Base-by-base conservation (phyloP, 2,113 vertebrate species). In the Tylochromis polylepis region DNA sequence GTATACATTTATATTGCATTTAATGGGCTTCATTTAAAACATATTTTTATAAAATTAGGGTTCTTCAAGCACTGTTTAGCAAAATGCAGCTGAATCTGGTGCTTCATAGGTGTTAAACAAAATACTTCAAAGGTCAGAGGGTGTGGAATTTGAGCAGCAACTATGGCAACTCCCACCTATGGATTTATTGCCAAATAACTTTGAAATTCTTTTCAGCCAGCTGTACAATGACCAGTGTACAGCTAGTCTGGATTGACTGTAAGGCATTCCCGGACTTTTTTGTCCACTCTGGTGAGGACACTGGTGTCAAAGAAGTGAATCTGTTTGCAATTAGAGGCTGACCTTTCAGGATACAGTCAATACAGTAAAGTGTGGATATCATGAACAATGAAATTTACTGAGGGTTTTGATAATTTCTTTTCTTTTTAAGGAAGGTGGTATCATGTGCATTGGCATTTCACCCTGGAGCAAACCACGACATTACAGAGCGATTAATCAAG, bases 401-500 rank as follows among this genome's bases (percentile, higher is more conserved):
- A 80, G 27, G 22, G 15, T 43, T 43, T 57, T 41, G 22, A 60
- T 79, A 0, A 46, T 84, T 79, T 75, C 4, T 56, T 36, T 84
- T 36, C 8, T 14, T 89, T 84, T 87, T 87, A 77, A 87, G 22
- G 7, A 83, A 77, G 8, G 12, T 3, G 6, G 4, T 27, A 46
- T 75, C 86, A 62, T 3, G 16, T 86, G 29, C 83, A 60, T 46
- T 51, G 56, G 29, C 70, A 85, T 85, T 86, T 81, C 31, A 89
- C 43, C 79, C 34, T 16, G 41, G 49, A 85, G 75, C 70, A 90
- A 70, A 70, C 75, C 62, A 70, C 56, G 15, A 58, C 82, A 58
- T 53, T 55, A 53, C 34, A 20, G 75, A 81, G 81, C 81, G 49
- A 92, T 94, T 90, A 87, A 93, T 94, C 91, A 93, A 87, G 58